A percentile compares a stretch with the other conserved stretches of the same genome.
phyloP scores from a whole-genome alignment of 2,113 vertebrate genomes.

The Spea bombifrons region DNA sequence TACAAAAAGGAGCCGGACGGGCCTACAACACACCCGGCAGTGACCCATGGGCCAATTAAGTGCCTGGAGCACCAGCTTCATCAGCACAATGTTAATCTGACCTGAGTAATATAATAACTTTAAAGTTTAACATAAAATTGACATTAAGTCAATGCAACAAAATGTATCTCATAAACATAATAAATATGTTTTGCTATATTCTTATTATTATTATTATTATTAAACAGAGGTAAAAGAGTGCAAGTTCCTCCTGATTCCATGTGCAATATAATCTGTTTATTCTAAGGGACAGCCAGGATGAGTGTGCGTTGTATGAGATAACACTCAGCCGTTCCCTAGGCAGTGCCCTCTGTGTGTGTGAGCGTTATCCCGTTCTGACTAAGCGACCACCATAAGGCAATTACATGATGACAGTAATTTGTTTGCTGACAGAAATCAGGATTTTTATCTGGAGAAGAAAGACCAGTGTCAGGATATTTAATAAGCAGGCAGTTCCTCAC shows the following conservation, averaged over 20 bases:
- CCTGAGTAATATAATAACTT: no score
- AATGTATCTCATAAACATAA: no score
- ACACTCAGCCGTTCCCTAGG: conserved; percentile 1
- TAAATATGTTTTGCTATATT: no score
- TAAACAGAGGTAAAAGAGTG: background rate
- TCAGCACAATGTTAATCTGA: no score
- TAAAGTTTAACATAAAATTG: no score
- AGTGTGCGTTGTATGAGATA: background rate
- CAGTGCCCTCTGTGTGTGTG: background rate
- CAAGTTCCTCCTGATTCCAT: background rate
- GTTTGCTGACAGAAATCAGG: conserved; percentile 16
- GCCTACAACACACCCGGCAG: no score
- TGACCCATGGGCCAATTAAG: no score
- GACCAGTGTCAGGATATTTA: conserved; percentile 32
- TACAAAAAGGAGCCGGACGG: no score
- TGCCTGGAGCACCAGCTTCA: no score
- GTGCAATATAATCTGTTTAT: background rate
- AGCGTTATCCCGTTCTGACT: conserved; percentile 1
- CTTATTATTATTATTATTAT: background rate
- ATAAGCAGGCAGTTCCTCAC: conserved; percentile 27
- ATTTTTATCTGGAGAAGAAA: conserved; percentile 20
- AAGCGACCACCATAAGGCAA: conserved; percentile 14
- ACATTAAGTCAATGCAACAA: no score
- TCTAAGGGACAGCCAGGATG: background rate
- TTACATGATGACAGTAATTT: conserved; percentile 36